Evolutionary conservation across 2,113 vertebrate genomes (phyloP).

Genomic region (Clarias batrachus): DNA sequence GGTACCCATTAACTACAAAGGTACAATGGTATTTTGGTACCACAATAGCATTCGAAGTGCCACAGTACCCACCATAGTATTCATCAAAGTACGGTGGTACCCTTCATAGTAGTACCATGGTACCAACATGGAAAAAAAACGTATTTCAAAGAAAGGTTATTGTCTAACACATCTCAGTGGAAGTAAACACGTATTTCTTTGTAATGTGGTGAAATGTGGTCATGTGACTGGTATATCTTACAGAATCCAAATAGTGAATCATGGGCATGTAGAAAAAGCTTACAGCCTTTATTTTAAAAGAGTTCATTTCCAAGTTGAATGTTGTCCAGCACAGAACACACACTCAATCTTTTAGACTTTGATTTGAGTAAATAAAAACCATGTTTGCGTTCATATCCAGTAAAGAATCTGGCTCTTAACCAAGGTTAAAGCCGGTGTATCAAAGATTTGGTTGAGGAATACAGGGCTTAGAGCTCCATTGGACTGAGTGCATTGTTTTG

Average conservation of each 20-base stretch:
- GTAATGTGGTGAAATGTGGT: not conserved
- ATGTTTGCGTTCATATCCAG: not conserved
- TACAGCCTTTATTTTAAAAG: not conserved
- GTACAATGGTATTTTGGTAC: no score
- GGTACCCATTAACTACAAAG: no score
- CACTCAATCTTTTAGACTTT: not conserved
- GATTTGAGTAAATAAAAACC: not conserved
- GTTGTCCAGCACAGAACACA: not conserved
- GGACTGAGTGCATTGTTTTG: not conserved
- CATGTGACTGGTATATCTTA: not conserved
- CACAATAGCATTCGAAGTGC: no score
- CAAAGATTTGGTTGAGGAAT: not conserved
- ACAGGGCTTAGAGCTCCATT: not conserved
- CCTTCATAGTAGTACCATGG: no score
- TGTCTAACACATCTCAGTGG: not conserved
- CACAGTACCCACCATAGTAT: no score
- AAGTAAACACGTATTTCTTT: not conserved
- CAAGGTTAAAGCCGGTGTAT: not conserved
- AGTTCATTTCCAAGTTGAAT: not conserved
- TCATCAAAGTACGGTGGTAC: no score
- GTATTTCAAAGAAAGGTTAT: not conserved
- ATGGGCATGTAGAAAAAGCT: not conserved
- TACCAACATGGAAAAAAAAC: no score
- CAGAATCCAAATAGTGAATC: not conserved
- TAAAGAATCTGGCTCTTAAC: not conserved